These are phyloP conservation scores for Urocyon cinereoargenteus DNA, from an alignment of 2,797 vertebrate species.

Conservation along the genomic window DNA sequence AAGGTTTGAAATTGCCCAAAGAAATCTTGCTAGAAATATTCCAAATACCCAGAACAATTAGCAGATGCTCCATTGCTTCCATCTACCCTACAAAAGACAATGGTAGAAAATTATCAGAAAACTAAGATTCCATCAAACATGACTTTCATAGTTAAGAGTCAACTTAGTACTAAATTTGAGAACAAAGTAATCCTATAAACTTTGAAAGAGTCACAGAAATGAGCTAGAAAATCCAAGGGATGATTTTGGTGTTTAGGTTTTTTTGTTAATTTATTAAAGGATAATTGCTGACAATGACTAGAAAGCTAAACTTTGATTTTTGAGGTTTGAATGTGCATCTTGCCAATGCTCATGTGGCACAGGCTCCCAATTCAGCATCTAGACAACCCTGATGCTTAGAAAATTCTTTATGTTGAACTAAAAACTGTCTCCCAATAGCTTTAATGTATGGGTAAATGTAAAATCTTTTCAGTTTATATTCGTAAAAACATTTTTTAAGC, in stretches of 20 bases:
- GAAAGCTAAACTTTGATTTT: neutral
- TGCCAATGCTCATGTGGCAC: neutral
- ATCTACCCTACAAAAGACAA: neutral
- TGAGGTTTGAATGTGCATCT: neutral
- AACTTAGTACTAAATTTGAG: constrained; percentile 8
- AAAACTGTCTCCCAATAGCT: neutral
- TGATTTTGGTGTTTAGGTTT: neutral
- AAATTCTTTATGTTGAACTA: constrained; percentile 2
- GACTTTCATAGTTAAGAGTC: neutral
- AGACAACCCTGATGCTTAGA: neutral
- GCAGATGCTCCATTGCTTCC: neutral
- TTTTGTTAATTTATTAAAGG: neutral
- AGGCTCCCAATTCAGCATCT: neutral
- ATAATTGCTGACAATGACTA: neutral
- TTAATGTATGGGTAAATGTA: constrained; percentile 17
- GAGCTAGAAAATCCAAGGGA: neutral
- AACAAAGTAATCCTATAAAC: neutral
- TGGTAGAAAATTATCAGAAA: neutral
- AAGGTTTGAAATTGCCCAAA: neutral
- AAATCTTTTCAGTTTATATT: neutral
- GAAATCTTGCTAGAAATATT: neutral
- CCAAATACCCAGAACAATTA: neutral
- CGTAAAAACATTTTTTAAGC: neutral
- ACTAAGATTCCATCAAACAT: constrained; percentile 25
- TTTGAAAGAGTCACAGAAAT: neutral